Base-by-base conservation (phyloP, 2,113 vertebrate genomes). In the Falcunculus frontatus region DNA sequence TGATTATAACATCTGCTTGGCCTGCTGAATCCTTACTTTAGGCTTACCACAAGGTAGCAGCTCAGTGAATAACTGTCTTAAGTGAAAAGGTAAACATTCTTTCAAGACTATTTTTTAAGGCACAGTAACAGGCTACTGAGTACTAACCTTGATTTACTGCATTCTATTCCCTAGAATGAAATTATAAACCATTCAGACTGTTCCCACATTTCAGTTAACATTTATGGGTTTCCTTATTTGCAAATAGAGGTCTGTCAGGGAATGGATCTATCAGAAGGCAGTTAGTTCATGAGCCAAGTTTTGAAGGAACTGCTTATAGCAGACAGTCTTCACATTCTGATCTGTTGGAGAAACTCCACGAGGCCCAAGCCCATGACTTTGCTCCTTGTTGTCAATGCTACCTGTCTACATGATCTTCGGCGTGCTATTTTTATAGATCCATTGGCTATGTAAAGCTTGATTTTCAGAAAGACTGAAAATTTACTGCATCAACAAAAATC, bases 281-380 rank as follows among this genome's bases (percentile, higher is more conserved):
- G 21, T 7, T 16, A 41, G 26, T 23, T 75, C 30, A 44, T 25
- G 13, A 78, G 30, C 18, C 32, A 47, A 7, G 14, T 33, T n/a
- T 27, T 55, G 25, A 70, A n/a, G 59, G 14, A 75, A 39, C 16
- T 33, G 8, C 29, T 79, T 57, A 27, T 1, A n/a, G 20, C 0
- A 69, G 49, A 69, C 17, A 44, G 4, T 30, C 22, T 41, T 78
- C 20, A 37, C 10, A 23, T 29, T 30, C 21, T 1, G 0, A 11
- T 57, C 42, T 62, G 37, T 8, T 57, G 35, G 22, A 69, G 26
- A 44, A 16, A 23, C 3, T 64, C n/a, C 46, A 49, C 0, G 0
- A 20, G 5, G 7, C 15, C 3, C 10, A 25, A 64, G n/a, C 17
- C 19, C 59, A 8, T 22, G 22, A 15, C 20, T 78, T 78, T 59